Percentiles rank a stretch among this genome's conserved stretches.
phyloP scores from a whole-genome alignment of 1,140 invertebrate species.

The Nephila pilipes region DNA sequence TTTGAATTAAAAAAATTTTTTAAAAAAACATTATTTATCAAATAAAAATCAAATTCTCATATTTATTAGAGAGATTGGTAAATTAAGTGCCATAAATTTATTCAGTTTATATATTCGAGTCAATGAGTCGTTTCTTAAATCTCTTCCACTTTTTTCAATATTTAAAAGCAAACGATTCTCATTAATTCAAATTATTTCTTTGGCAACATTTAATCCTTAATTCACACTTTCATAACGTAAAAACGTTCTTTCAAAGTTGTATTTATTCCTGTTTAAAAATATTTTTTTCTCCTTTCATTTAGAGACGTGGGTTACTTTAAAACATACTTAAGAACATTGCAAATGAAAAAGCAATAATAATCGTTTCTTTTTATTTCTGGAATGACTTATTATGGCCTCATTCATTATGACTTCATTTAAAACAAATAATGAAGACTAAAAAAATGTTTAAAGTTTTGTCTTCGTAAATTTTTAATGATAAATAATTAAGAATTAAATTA shows the following conservation, averaged over 20 bases:
- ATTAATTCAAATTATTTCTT: background rate
- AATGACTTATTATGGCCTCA: background rate
- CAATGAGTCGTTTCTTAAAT: background rate
- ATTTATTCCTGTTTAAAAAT: background rate
- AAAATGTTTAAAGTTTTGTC: background rate
- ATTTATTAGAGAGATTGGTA: background rate
- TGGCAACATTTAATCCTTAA: background rate
- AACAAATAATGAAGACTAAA: background rate
- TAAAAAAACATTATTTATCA: background rate
- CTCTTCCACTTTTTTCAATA: background rate
- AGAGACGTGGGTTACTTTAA: background rate
- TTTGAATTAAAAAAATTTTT: background rate
- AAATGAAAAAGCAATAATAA: background rate
- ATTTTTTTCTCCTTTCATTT: background rate
- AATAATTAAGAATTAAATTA: background rate
- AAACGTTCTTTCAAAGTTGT: background rate
- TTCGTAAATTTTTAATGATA: background rate
- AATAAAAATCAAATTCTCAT: background rate
- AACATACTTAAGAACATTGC: background rate
- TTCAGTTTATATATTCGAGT: background rate
- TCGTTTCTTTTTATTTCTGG: background rate
- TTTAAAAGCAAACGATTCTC: background rate
- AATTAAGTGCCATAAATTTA: background rate
- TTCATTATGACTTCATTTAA: background rate
- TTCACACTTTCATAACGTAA: background rate